Percentiles rank a stretch among this genome's conserved stretches.
These are phyloP conservation scores for Notodonta ziczac DNA, from an alignment of 2,888 invertebrate genomes.

Conservation along the genomic window DNA sequence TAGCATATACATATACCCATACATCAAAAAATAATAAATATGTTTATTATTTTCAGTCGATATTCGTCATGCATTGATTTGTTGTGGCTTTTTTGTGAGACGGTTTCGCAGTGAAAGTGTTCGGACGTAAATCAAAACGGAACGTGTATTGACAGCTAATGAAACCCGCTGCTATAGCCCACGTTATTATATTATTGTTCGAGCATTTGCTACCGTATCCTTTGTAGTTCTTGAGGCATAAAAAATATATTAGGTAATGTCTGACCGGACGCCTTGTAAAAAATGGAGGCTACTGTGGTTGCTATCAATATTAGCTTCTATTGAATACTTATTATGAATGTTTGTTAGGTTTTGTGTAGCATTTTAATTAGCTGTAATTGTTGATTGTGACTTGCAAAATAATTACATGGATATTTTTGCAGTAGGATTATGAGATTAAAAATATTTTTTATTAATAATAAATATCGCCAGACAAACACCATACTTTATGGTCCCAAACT, in stretches of 20 bases:
- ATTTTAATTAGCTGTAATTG: conserved; percentile 2
- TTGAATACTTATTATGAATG: background rate
- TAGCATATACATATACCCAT: too few species aligned
- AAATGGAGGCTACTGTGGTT: background rate
- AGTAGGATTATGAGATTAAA: too few species aligned
- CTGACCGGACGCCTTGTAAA: background rate
- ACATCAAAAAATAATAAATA: background rate
- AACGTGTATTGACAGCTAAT: conserved; percentile 77
- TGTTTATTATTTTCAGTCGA: background rate
- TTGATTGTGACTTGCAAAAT: conserved; percentile 1
- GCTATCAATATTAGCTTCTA: background rate
- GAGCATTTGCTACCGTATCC: conserved; percentile 37
- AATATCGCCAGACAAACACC: too few species aligned
- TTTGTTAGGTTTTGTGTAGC: background rate
- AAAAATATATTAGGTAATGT: background rate
- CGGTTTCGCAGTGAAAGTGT: conserved; percentile 67
- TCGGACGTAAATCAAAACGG: conserved; percentile 74
- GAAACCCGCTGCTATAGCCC: conserved; percentile 66
- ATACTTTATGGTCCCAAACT: too few species aligned
- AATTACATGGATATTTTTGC: background rate
- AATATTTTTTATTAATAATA: too few species aligned
- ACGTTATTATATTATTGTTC: conserved; percentile 53
- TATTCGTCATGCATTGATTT: conserved; percentile 2
- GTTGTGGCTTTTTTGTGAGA: conserved; percentile 5
- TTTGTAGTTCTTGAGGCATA: conserved; percentile 10